A percentile compares a stretch with the other conserved stretches of the same genome.
phyloP scores from a whole-genome alignment of 2,888 invertebrate species.

The Ditylenchus weischeri region DNA sequence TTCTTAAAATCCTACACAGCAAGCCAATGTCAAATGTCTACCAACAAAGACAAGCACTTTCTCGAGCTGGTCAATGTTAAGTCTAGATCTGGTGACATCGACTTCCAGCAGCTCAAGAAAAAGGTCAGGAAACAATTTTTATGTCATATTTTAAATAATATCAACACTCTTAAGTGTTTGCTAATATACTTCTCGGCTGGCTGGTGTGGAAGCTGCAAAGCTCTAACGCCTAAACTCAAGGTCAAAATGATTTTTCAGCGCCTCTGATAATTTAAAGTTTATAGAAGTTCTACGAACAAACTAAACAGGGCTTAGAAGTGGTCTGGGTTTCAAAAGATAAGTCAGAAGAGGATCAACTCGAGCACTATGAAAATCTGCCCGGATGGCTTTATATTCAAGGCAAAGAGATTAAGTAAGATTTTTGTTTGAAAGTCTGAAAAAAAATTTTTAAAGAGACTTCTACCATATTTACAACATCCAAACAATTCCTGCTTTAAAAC shows the following conservation, averaged over 20 bases:
- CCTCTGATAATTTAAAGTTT: not conserved
- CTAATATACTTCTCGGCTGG: constrained; percentile 53
- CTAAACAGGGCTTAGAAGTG: constrained; percentile 42
- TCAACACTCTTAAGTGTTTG: constrained; percentile 31
- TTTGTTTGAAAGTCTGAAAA: not conserved
- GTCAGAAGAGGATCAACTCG: constrained; percentile 44
- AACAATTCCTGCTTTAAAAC: constrained; percentile 44
- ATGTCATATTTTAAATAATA: constrained; percentile 18
- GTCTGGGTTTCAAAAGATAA: constrained; percentile 51
- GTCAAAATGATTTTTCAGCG: constrained; percentile 15
- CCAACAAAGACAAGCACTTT: constrained; percentile 16
- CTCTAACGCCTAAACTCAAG: constrained; percentile 49
- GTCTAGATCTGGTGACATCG: constrained; percentile 17
- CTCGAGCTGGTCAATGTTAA: constrained; percentile 22
- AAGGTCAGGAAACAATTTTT: constrained; percentile 23
- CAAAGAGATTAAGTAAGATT: constrained; percentile 40
- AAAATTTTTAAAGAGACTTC: constrained; percentile 36
- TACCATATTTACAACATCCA: constrained; percentile 42
- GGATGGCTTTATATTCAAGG: constrained; percentile 51
- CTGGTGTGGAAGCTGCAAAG: constrained; percentile 50
- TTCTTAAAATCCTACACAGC: not conserved
- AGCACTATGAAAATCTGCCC: constrained; percentile 49
- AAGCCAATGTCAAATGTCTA: not conserved
- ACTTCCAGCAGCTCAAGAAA: constrained; percentile 25
- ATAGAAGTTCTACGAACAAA: constrained; percentile 46